phyloP scores from a whole-genome alignment of 2,797 vertebrate species.

The Lacerta agilis region DNA sequence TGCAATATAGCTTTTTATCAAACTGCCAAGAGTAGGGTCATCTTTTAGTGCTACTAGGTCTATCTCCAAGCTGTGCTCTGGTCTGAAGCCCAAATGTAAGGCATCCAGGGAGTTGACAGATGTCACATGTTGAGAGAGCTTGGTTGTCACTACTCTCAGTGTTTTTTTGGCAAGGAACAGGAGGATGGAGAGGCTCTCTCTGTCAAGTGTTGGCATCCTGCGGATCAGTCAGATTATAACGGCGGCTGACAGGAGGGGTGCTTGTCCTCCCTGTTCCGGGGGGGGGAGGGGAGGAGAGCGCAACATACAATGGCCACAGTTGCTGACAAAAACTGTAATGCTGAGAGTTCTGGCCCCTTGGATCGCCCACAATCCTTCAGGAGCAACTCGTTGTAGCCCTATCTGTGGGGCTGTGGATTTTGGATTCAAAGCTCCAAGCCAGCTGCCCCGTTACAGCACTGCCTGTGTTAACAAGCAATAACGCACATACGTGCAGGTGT shows the following conservation, averaged over 20 bases:
- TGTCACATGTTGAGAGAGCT: slow-evolving; percentile 40
- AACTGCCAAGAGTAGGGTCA: slow-evolving; percentile 37
- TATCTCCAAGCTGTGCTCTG: slow-evolving; percentile 43
- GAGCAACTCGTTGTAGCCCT: background rate
- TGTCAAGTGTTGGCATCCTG: slow-evolving; percentile 51
- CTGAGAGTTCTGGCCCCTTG: background rate
- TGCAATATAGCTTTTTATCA: slow-evolving; percentile 4
- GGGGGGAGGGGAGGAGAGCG: background rate
- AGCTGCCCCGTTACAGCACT: background rate
- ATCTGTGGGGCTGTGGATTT: background rate
- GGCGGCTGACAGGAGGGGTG: slow-evolving; percentile 25
- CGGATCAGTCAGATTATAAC: slow-evolving; percentile 49
- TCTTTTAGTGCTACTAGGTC: slow-evolving; percentile 27
- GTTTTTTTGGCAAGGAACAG: slow-evolving; percentile 34
- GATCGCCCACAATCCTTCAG: background rate
- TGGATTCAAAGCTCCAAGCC: background rate
- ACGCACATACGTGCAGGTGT: background rate
- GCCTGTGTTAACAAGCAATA: background rate
- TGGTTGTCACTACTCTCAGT: slow-evolving; percentile 41
- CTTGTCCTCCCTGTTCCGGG: slow-evolving; percentile 2
- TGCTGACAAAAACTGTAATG: background rate
- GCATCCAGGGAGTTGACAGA: slow-evolving; percentile 42
- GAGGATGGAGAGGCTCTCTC: slow-evolving; percentile 28
- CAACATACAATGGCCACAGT: background rate
- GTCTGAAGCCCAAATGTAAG: slow-evolving; percentile 40